Evolutionary conservation across 1,140 invertebrate genomes (phyloP).

Genomic region (Anthonomus grandis): DNA sequence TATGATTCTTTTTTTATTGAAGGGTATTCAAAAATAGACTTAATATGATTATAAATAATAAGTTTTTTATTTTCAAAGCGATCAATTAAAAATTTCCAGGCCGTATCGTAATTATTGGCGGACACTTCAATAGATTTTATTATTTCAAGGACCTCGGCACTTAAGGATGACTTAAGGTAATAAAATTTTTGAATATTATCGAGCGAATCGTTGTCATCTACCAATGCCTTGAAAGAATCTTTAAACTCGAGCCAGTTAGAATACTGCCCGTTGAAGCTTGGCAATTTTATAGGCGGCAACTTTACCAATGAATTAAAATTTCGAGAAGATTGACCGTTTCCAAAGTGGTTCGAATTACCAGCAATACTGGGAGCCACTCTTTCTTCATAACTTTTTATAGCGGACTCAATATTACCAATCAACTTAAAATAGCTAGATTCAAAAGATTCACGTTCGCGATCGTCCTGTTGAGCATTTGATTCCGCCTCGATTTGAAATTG

Average conservation of each 20-base stretch:
- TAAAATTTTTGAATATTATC: slow-evolving; percentile 12
- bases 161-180: slow-evolving; percentile 4
- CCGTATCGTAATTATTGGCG: slow-evolving; percentile 1
- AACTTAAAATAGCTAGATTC: no score
- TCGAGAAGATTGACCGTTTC: no score
- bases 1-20: neutral
- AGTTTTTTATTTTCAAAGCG: slow-evolving; percentile 12
- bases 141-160: neutral
- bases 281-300: slow-evolving; percentile 6
- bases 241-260: slow-evolving; percentile 15
- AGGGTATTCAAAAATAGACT: slow-evolving; percentile 1
- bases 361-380: no score
- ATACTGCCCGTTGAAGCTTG: slow-evolving; percentile 11
- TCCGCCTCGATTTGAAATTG: no score
- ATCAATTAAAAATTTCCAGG: neutral
- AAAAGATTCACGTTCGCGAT: no score
- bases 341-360: no score
- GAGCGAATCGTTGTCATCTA: neutral
- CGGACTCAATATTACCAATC: no score
- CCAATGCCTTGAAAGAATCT: neutral
- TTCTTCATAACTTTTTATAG: no score
- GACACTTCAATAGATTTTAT: slow-evolving; percentile 3
- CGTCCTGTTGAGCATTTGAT: no score
- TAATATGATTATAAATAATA: slow-evolving; percentile 5
- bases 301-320: no score